Conservation (phyloP, 1,140 invertebrate genomes). For the Euwallacea similis region DNA sequence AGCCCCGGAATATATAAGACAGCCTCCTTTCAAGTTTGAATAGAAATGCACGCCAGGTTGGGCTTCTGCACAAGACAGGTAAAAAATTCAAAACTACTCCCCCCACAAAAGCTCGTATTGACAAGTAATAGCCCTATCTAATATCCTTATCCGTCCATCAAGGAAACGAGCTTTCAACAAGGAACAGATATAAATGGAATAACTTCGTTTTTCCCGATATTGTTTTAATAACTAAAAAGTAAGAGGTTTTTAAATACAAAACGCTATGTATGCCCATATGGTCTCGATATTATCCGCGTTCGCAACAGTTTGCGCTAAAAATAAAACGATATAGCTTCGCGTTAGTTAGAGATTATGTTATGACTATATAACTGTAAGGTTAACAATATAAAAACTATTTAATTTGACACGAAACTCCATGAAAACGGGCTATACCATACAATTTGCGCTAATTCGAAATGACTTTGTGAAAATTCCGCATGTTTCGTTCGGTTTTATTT, state of each 20-base stretch:
- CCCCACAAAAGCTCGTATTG: neutral
- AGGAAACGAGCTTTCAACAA: constrained; percentile 1
- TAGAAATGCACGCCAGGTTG: constrained; percentile 3
- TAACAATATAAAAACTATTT: constrained; percentile 27
- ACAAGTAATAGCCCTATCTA: neutral
- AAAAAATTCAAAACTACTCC: constrained; percentile 11
- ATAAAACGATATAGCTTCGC: neutral
- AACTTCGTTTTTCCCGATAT: neutral
- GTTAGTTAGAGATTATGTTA: constrained; percentile 15
- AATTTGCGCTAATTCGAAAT: constrained; percentile 30
- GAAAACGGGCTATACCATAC: constrained; percentile 18
- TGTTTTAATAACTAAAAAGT: neutral
- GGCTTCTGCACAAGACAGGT: constrained; percentile 13
- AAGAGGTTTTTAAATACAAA: neutral
- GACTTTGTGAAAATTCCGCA: constrained; percentile 29
- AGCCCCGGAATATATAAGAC: constrained; percentile 1
- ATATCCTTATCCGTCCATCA: constrained; percentile 9
- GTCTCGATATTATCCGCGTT: neutral
- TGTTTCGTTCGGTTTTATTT: constrained; percentile 21
- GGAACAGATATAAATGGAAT: neutral
- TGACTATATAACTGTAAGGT: constrained; percentile 24
- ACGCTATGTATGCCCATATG: neutral
- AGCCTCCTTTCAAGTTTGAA: constrained; percentile 3
- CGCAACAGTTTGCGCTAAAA: constrained; percentile 1
- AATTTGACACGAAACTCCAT: constrained; percentile 27